Conservation (phyloP, 2,113 vertebrate genomes). For the Alces alces region DNA sequence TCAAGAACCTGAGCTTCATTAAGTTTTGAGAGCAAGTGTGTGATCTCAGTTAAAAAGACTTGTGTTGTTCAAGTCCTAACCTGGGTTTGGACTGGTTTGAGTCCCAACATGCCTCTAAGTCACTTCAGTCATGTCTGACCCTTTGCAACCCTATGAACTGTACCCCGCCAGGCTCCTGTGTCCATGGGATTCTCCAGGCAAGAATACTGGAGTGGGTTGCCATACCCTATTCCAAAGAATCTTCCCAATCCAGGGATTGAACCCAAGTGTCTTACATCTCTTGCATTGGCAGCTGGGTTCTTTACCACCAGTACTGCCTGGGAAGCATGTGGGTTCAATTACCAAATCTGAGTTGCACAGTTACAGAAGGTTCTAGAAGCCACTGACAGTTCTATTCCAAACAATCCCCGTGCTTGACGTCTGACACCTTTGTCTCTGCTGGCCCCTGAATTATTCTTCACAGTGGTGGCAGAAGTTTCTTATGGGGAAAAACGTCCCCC, state of each 20-base stretch:
- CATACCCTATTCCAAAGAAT: not conserved
- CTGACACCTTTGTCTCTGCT: not conserved
- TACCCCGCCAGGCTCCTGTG: not conserved
- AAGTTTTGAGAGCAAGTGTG: not conserved
- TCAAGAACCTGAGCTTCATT: not conserved
- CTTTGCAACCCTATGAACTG: not conserved
- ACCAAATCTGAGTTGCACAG: not conserved
- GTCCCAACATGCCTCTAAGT: not conserved
- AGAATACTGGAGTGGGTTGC: not conserved
- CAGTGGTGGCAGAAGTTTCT: not conserved
- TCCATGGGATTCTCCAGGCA: not conserved
- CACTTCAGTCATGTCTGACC: not conserved
- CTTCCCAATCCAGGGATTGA: not conserved
- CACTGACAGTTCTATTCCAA: not conserved
- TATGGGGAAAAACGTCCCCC: accelerated
- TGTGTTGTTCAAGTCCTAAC: not conserved
- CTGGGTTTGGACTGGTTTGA: not conserved
- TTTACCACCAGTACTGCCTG: not conserved
- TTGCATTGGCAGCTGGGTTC: not conserved
- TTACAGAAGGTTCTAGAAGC: not conserved
- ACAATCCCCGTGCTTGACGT: not conserved
- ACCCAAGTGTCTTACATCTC: not conserved
- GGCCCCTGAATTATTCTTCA: not conserved
- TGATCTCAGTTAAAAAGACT: not conserved
- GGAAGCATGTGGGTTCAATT: not conserved